Evolutionary conservation across 2,888 invertebrate species (phyloP), one percentile per base, ranked within the genome.

Genomic region (Biston betularia): DNA sequence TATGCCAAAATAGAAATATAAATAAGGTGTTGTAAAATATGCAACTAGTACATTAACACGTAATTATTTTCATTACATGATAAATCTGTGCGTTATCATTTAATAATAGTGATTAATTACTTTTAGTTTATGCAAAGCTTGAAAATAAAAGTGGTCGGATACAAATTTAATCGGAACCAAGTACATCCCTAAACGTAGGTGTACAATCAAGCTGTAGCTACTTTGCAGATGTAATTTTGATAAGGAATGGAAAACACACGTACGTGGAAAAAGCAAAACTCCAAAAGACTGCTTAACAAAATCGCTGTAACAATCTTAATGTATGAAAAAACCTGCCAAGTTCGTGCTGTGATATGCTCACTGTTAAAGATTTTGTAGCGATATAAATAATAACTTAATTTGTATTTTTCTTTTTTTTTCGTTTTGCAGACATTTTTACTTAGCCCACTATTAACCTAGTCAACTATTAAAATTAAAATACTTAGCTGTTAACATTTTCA

Each of bases 201-300:
- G 48, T 45, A 15, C 44, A 49, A 49, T 34, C 65, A 40, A 55
- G 53, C 42, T 64, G 53, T 63, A 40, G 44, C 48, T 52, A 45
- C 60, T 60, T 46, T 38, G 53, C 24, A 69, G 56, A 69, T 69
- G 53, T 69, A 61, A 66, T 69, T 69, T 63, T 49, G 66, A 69
- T 63, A 66, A 60, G 52, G 33, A 46, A 38, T 15, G 53, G 42
- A 54, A 53, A 46, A 35, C 33, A 40, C 50, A 33, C 40, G 35
- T 35, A 34, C 50, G 49, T 33, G 48, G 12, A 40, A 15, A 7
- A 11, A 24, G 54, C 46, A 44, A 34, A 59, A n/a, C 42, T 14
- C 35, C 12, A 35, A 45, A 53, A 14, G 12, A 60, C 42, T 42
- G 15, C 7, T 24, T 33, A 12, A 12, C 14, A 5, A 11, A 44